These are phyloP conservation scores for Ctenomys sociabilis DNA, from an alignment of 2,113 vertebrate species.

Conservation along the genomic window DNA sequence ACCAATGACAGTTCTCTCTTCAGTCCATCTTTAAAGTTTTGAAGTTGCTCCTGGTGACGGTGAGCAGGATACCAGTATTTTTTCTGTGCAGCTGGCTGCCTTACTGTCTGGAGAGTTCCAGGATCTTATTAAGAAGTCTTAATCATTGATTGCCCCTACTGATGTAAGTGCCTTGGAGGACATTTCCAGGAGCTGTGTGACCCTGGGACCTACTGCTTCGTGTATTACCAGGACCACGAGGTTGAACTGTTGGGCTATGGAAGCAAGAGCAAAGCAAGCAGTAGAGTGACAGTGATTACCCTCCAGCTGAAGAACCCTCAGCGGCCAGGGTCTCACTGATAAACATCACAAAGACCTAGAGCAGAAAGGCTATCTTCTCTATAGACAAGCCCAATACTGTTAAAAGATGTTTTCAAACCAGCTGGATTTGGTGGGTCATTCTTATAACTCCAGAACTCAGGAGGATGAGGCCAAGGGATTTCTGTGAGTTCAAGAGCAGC, in stretches of 20 bases:
- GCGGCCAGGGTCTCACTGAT: neutral
- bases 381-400: neutral
- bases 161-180: conserved; percentile 85
- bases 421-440: too few species aligned
- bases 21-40: neutral
- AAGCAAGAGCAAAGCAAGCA: conserved; percentile 78
- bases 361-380: neutral
- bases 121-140: conserved; percentile 67
- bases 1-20: neutral
- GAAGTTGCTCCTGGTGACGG: neutral
- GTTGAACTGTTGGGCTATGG: conserved; percentile 84
- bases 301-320: conserved; percentile 72
- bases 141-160: conserved; percentile 85
- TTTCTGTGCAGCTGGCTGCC: conserved; percentile 80
- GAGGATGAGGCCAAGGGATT: too few species aligned
- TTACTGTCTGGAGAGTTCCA: conserved; percentile 60
- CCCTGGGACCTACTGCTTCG: conserved; percentile 77
- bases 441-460: too few species aligned
- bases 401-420: neutral
- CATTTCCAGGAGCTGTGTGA: conserved; percentile 81
- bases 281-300: conserved; percentile 73
- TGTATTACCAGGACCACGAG: conserved; percentile 85
- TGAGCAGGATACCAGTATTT: neutral
- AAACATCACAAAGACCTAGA: neutral
- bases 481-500: too few species aligned